Evolutionary conservation across 2,797 vertebrate species (phyloP).

Genomic region (Nasua narica): DNA sequence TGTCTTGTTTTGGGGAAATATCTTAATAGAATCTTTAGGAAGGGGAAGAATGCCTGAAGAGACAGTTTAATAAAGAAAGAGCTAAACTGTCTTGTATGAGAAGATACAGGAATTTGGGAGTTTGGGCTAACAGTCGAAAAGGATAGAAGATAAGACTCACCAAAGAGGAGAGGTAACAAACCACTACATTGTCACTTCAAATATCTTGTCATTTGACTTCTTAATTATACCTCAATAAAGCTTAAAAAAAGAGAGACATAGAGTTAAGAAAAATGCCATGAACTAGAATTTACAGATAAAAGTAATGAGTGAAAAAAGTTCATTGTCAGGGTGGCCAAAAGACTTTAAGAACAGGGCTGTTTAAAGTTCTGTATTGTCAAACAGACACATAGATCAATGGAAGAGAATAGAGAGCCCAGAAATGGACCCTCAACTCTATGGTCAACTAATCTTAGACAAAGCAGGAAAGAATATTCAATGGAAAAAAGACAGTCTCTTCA

Average conservation of each 20-base stretch:
- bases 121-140: neutral
- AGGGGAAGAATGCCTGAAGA: neutral
- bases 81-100: neutral
- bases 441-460: too few species aligned
- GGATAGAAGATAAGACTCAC: neutral
- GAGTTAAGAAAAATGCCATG: neutral
- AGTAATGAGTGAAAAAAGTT: neutral
- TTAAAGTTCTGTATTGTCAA: neutral
- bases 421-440: too few species aligned
- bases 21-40: neutral
- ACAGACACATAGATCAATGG: neutral
- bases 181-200: neutral
- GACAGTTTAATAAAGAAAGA: neutral
- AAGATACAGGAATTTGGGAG: neutral
- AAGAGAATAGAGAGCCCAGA: neutral
- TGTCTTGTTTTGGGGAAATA: neutral
- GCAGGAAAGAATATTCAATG: too few species aligned
- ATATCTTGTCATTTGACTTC: neutral
- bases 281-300: neutral
- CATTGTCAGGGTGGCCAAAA: neutral
- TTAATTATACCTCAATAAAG: neutral
- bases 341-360: neutral
- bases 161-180: neutral
- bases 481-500: too few species aligned
- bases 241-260: neutral